phyloP scores from a whole-genome alignment of 2,888 invertebrate species.

The Lasioglossum marginatum region DNA sequence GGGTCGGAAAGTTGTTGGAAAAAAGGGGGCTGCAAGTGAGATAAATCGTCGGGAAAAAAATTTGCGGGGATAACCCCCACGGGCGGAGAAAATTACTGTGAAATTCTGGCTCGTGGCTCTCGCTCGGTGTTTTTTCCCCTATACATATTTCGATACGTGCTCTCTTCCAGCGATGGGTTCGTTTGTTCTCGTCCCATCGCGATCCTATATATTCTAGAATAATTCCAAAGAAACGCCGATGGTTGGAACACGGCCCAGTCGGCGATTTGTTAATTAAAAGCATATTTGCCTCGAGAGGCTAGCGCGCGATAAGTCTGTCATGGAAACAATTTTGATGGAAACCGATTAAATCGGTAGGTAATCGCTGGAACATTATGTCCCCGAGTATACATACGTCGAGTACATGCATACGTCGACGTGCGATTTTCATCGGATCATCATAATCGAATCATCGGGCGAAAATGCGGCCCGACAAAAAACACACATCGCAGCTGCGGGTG shows the following conservation, averaged over 20 bases:
- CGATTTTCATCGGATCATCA: neutral
- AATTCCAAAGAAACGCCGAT: neutral
- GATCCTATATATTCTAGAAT: neutral
- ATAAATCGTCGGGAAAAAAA: slow-evolving; percentile 54
- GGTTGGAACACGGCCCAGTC: neutral
- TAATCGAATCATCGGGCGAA: slow-evolving; percentile 24
- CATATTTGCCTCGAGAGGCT: neutral
- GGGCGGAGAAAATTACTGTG: slow-evolving; percentile 40
- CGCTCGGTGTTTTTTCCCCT: neutral
- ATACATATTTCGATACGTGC: neutral
- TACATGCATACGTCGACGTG: neutral
- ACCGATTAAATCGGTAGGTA: slow-evolving; percentile 3
- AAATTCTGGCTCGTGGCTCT: slow-evolving; percentile 24
- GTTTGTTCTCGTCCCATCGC: neutral
- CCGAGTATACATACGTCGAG: neutral
- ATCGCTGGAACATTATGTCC: neutral
- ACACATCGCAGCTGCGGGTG: neutral
- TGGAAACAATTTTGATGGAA: neutral
- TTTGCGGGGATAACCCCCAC: slow-evolving; percentile 25
- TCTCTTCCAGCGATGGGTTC: neutral
- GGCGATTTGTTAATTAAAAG: slow-evolving; percentile 11
- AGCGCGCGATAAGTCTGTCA: neutral
- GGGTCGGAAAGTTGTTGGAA: slow-evolving; percentile 27
- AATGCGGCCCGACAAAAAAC: slow-evolving; percentile 14
- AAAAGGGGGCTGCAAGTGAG: slow-evolving; percentile 25